These are phyloP conservation scores for Tachypleus tridentatus DNA, from an alignment of 1,140 invertebrate genomes.

Conservation along the genomic window DNA sequence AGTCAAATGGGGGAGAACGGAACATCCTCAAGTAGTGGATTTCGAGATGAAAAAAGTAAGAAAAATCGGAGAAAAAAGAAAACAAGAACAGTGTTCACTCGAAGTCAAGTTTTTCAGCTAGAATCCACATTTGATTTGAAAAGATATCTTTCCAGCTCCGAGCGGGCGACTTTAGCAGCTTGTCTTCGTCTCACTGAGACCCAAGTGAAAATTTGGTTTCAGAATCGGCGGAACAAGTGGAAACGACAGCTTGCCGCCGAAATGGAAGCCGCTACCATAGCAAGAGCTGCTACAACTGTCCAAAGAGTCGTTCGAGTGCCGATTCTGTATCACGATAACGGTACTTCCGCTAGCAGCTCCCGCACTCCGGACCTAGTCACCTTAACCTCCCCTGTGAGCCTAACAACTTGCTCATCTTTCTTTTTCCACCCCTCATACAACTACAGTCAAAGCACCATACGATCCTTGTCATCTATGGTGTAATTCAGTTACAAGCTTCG, in stretches of 20 bases:
- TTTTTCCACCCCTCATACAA: too few relatives aligned
- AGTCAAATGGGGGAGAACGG: neutral
- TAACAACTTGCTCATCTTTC: too few relatives aligned
- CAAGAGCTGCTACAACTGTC: constrained; percentile 54
- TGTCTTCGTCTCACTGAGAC: constrained; percentile 92
- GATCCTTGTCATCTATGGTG: too few relatives aligned
- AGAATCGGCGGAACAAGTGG: constrained; percentile 94
- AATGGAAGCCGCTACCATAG: constrained; percentile 91
- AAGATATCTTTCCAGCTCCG: constrained; percentile 89
- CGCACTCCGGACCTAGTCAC: too few relatives aligned
- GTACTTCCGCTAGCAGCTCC: neutral
- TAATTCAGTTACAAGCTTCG: too few relatives aligned
- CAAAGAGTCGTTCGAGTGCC: constrained; percentile 86
- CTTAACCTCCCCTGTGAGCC: too few relatives aligned
- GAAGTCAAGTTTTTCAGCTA: constrained; percentile 81
- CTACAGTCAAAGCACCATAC: too few relatives aligned
- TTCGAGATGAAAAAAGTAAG: constrained; percentile 10
- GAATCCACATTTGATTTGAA: constrained; percentile 98
- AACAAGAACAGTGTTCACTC: constrained; percentile 91
- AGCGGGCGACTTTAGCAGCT: constrained; percentile 82
- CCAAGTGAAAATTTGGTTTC: constrained; percentile 90
- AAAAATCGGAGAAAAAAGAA: constrained; percentile 88
- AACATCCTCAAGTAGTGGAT: too few relatives aligned
- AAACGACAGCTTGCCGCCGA: constrained; percentile 92
- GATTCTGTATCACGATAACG: constrained; percentile 79